Evolutionary conservation across 2,797 vertebrate genomes (phyloP).

Genomic region (Alca torda): DNA sequence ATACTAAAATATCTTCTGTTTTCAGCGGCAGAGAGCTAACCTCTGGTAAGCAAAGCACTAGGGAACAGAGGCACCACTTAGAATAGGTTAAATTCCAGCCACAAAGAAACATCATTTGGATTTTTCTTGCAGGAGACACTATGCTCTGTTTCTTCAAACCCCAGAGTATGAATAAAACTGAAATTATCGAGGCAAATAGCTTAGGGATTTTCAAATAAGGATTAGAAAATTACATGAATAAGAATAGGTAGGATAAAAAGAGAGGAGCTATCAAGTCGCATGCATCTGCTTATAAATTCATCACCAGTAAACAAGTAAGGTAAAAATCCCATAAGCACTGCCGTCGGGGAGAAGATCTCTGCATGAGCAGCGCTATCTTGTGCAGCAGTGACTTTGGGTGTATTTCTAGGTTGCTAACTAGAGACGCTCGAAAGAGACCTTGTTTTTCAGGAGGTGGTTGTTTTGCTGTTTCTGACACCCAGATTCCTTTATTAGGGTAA

Average conservation of each 20-base stretch:
- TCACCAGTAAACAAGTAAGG: not conserved
- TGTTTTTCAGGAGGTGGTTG: not conserved
- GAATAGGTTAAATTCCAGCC: constrained; percentile 1
- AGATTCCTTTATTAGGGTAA: not conserved
- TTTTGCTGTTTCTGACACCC: not conserved
- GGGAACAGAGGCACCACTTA: not conserved
- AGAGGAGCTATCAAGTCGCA: not conserved
- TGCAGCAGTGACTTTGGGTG: not conserved
- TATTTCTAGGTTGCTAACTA: not conserved
- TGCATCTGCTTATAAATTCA: not conserved
- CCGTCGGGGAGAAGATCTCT: not conserved
- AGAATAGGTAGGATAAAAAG: not conserved
- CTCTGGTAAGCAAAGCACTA: not conserved
- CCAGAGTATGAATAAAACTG: not conserved
- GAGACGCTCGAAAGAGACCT: not conserved
- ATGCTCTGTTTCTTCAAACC: not conserved
- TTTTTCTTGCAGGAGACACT: not conserved
- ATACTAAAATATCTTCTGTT: not conserved
- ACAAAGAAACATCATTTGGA: not conserved
- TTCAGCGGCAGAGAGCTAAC: not conserved
- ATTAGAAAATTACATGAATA: constrained; percentile 14
- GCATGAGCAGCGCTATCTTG: not conserved
- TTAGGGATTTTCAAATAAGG: constrained; percentile 13
- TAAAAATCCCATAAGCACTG: not conserved
- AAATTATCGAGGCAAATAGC: constrained; percentile 14